Base-by-base conservation (phyloP, 2,888 invertebrate genomes). In the Lottia scabra region DNA sequence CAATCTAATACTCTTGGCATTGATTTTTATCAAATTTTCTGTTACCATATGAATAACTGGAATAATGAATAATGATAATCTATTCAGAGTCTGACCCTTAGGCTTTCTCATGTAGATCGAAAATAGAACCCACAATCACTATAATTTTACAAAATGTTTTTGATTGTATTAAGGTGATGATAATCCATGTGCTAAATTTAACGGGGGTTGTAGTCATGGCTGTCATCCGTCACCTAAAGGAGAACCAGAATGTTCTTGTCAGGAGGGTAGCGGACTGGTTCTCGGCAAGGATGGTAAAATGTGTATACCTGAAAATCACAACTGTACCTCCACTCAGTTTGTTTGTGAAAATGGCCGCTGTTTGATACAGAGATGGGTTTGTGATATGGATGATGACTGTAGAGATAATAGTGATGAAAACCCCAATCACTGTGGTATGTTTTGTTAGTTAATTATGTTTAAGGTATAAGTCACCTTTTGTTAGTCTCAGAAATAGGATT, bases 331-430 rank as follows among this genome's bases (percentile, higher is more conserved):
- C 1, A 79, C 80, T 85, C 96, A 97, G 88, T 98, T 98, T 91
- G 94, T 95, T 84, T 98, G 98, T 87, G 93, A 93, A 63, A 97
- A 97, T 87, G 97, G 97, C 10, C 94, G 96, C 83, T 98, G 98
- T 85, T 96, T 98, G 76, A 95, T 95, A 2, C 92, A 96, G 70
- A 95, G 96, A 93, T 97, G 96, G 96, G 94, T 96, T 0, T 98
- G 98, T 89, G 98, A 98, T 88, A 94, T 96, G 0, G 96, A 96
- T 82, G 76, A 84, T 56, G 87, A 89, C 75, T 89, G 89, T 77
- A 76, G 75, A 0, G 88, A 88, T 71, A 81, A 78, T 19, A 81
- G 84, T 1, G 88, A 88, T 68, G 88, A 89, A 74, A 81, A 85
- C 63, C 70, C 80, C 12, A 83, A 83, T 45, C 74, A 83, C 67